Conservation (phyloP, 2,888 invertebrate species). For the Phrixothrix hirtus region DNA sequence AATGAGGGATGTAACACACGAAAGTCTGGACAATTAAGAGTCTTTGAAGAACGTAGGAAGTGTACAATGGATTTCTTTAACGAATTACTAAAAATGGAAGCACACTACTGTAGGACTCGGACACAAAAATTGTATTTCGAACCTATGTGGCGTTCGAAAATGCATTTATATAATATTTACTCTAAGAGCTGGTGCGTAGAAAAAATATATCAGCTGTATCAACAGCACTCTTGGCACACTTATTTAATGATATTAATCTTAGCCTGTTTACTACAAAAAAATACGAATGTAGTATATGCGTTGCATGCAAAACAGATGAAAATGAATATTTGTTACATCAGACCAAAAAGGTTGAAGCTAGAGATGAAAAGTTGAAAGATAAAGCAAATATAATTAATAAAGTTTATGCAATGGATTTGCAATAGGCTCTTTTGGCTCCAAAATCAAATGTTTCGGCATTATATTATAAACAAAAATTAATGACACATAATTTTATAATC, state of each 20-base stretch:
- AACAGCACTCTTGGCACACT: background rate
- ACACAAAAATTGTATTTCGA: background rate
- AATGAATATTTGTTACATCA: slow-evolving; percentile 1
- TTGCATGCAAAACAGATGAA: background rate
- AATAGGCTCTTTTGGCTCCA: background rate
- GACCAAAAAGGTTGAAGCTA: background rate
- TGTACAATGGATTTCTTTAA: no score
- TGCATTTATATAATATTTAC: background rate
- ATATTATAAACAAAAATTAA: no score
- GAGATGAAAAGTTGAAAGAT: background rate
- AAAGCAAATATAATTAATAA: background rate
- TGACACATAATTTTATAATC: no score
- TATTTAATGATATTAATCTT: background rate
- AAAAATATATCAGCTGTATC: background rate
- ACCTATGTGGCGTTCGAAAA: background rate
- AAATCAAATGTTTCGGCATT: background rate
- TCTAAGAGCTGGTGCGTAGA: background rate
- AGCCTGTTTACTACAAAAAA: background rate
- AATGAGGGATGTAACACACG: no score
- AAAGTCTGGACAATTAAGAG: no score
- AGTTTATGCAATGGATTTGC: background rate
- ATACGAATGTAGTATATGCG: background rate
- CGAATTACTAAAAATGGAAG: background rate
- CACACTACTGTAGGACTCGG: background rate
- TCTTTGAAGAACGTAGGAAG: no score